Conservation (phyloP, 2,888 invertebrate genomes). For the Ectemnius cavifrons region DNA sequence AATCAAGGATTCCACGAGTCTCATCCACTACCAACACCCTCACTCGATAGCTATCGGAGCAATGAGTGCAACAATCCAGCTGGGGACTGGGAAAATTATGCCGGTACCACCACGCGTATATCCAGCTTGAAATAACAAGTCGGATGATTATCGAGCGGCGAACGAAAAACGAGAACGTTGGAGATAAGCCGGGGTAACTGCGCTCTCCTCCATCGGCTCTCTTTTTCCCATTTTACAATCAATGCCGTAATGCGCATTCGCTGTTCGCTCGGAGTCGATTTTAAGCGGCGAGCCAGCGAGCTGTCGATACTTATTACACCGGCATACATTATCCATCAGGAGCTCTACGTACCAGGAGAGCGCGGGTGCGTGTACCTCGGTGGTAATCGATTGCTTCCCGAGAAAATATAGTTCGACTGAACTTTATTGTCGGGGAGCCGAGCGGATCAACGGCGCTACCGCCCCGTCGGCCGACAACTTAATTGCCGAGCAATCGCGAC, state of each 20-base stretch:
- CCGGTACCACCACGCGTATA: no score
- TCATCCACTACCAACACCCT: neutral
- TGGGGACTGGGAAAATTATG: no score
- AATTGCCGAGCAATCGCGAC: no score
- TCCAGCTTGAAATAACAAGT: no score
- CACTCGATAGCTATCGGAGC: no score
- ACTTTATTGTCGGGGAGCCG: no score
- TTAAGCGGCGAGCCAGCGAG: neutral
- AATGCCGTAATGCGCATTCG: neutral
- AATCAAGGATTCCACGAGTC: neutral
- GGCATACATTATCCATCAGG: conserved; percentile 5
- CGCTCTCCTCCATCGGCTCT: neutral
- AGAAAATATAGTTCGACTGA: neutral
- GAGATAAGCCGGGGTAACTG: neutral
- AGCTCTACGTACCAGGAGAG: neutral
- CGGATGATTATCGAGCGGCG: no score
- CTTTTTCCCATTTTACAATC: neutral
- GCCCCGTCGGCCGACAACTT: no score
- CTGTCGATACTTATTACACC: conserved; percentile 12
- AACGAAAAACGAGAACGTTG: neutral
- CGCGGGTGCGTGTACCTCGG: neutral
- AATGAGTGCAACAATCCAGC: no score
- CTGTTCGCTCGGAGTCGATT: neutral
- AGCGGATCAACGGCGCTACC: no score
- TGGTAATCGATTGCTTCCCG: neutral